Evolutionary conservation across 2,797 vertebrate species (phyloP), one percentile per base, ranked within the genome.

Genomic region (Nannoperca australis): DNA sequence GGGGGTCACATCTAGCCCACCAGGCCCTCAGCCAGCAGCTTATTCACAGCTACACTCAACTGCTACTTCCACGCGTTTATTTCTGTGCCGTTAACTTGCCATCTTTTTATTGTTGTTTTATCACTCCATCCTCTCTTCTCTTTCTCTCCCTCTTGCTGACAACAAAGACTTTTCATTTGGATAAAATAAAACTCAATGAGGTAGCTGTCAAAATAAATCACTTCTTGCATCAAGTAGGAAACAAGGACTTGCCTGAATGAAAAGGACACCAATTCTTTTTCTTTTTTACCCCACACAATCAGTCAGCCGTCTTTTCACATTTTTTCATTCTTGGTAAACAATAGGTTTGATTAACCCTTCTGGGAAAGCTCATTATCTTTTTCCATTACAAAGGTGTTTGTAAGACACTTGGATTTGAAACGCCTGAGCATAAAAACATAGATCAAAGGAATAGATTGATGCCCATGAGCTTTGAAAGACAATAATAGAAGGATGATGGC

Each of bases 121-220:
- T 64, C 72, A 7, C 40, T n/a, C 27, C 4, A 1, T 24, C 30
- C 11, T 60, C 17, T 62, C 36, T 42, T 44, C 27, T 60, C 50
- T 54, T 7, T 49, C 11, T 34, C 32, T 54, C 42, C 42, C 36
- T 4, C 5, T 38, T 38, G 45, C 74, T 69, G 82, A 76, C 76
- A 83, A 86, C 90, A 93, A 91, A 84, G 86, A 73, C 74, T 86
- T 91, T 87, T 88, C 70, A 79, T 89, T 83, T 78, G 84, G 82
- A 82, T 89, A 66, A 79, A 84, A 83, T 89, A 80, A 83, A 89
- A 86, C 58, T 85, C 89, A 92, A 84, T 87, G 89, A 93, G 88
- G 85, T 81, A 77, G 88, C 91, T 89, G 90, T 93, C 94, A 91
- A 90, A 94, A 93, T 92, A 92, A 94, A 94, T 94, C 87, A 82